Base-by-base conservation (phyloP, 2,113 vertebrate genomes). In the rat (Rattus norvegicus) region DNA sequence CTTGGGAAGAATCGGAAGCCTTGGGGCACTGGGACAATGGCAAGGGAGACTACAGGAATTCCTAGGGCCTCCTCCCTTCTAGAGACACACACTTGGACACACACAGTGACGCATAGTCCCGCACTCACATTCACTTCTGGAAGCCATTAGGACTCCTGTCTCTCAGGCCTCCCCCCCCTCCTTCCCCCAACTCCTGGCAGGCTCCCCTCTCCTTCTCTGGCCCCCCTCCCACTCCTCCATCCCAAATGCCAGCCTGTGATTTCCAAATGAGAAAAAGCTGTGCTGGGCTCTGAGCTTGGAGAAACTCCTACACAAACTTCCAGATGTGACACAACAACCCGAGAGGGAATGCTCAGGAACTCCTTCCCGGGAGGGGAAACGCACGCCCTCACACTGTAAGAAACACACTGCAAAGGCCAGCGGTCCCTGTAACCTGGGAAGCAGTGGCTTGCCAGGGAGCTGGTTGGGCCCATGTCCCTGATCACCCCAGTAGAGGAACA, bases 221-320 rank as follows among this genome's bases (percentile, higher is more conserved):
- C 77, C 90, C 95, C 92, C 26, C 95, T 95, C 96, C 92, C 97
- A 67, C 93, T 56, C 92, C 95, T 76, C 94, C 96, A 98, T 99
- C 99, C 98, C 97, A 98, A 99, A 98, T 99, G 98, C 99, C 99
- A 99, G 98, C 98, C 98, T 98, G 97, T 98, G 98, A 98, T 98
- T 98, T 98, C 98, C 99, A 99, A 99, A 99, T 99, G 99, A 99
- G 99, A 99, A 99, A 99, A 99, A 99, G 99, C 99, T 99, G 99
- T 96, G 95, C 98, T 98, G 98, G 98, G 97, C 98, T 98, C 98
- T 98, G 99, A 98, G 93, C 98, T 99, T 99, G 99, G 99, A 99
- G 98, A 97, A 98, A 98, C 98, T 99, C 99, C 99, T 99, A 99
- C 98, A 99, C 98, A 99, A 99, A 99, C 99, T 99, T 99, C 98